Percentiles rank a stretch among this genome's conserved stretches.
phyloP scores from a whole-genome alignment of 1,140 invertebrate species.

The Bacillus rossius region DNA sequence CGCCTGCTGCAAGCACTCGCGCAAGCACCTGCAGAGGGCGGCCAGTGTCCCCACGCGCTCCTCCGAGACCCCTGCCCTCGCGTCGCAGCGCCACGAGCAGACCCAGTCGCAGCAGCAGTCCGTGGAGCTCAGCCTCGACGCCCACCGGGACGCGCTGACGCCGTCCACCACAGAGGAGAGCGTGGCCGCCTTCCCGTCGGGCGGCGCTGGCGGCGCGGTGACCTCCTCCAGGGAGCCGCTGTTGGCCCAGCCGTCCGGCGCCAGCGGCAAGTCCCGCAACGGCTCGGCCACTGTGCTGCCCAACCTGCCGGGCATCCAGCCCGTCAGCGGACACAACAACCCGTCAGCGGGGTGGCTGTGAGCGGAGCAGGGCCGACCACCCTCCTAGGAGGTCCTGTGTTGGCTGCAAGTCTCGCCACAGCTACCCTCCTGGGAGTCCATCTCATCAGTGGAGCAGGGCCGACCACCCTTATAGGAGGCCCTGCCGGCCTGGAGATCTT shows the following conservation, averaged over 20 bases:
- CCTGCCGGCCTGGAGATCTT: too few species aligned
- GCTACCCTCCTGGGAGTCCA: too few species aligned
- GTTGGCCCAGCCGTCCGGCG: not conserved
- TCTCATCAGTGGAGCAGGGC: too few species aligned
- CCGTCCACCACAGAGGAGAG: constrained; percentile 51
- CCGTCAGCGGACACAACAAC: constrained; percentile 53
- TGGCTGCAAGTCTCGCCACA: too few species aligned
- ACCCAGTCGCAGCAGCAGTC: constrained; percentile 3
- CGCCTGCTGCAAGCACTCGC: constrained; percentile 27
- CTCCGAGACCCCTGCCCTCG: constrained; percentile 3
- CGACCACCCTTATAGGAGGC: too few species aligned
- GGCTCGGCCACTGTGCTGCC: constrained; percentile 46
- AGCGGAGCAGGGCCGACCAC: too few species aligned
- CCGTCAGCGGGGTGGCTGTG: constrained; percentile 55
- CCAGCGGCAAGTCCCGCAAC: constrained; percentile 34
- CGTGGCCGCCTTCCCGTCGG: constrained; percentile 30
- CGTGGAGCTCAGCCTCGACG: not conserved
- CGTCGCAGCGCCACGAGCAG: not conserved
- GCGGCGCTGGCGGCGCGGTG: constrained; percentile 2
- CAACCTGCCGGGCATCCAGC: constrained; percentile 54
- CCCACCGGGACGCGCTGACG: constrained; percentile 32
- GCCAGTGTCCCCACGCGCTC: constrained; percentile 52
- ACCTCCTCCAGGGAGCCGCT: constrained; percentile 2
- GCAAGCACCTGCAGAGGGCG: constrained; percentile 49
- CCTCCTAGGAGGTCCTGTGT: too few species aligned